Base-by-base conservation (phyloP, 2,797 vertebrate genomes). In the Pangasius sanitwongsei region DNA sequence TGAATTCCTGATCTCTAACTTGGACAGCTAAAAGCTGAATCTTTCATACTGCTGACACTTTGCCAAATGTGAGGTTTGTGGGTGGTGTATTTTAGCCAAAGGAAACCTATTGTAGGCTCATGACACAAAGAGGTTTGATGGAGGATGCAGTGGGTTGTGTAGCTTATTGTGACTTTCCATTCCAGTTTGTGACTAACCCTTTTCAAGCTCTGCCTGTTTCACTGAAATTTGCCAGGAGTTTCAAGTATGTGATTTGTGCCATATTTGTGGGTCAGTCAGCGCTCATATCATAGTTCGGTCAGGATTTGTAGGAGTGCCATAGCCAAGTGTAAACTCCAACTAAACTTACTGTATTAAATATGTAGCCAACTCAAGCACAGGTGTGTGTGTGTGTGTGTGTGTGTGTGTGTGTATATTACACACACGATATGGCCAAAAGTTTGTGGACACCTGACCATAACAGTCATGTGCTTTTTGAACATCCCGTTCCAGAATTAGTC, bases 61-160 rank as follows among this genome's bases (percentile, higher is more conserved):
- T 85, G 59, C 87, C 70, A 78, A 85, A 77, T 84, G 57, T 57
- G 82, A 83, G 28, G 34, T 67, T 28, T 41, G 83, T 88, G 61
- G 87, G 72, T 31, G 61, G 59, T 41, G 18, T 13, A 44, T 77
- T 69, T 78, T 80, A 69, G 50, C 70, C 48, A 55, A 65, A 85
- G 34, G 3, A 61, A 84, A 44, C 37, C 63, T 41, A 48, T 34
- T 88, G 87, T 85, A 41, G 83, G 28, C 63, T 80, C 28, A 41
- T 80, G 53, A 50, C 63, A 50, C 74, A 57, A 57, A 69, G 23
- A 44, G 18, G 28, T 81, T 81, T 86, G 50, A 55, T 44, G 25
- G 55, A 70, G 37, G 63, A 83, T 67, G 31, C 31, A 23, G 85
- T 75, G 85, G 75, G 41, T 25, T 67, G 59, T 85, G 69, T 72